Conservation (phyloP, 2,888 invertebrate species). For the Tetanocera ferruginea region DNA sequence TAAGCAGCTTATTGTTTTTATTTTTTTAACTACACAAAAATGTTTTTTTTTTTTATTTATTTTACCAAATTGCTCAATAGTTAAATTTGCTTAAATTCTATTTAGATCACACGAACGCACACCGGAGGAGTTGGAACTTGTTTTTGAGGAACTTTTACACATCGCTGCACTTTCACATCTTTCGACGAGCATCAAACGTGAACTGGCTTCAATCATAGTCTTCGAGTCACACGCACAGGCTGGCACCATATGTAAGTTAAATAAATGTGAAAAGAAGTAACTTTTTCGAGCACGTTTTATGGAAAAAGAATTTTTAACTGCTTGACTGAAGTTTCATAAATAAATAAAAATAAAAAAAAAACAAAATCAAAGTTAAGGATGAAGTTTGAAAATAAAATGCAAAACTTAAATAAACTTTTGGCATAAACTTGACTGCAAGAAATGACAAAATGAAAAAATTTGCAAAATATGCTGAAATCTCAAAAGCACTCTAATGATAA, state of each 20-base stretch:
- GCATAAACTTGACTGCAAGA: no score
- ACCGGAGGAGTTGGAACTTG: slow-evolving; percentile 83
- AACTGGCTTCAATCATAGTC: slow-evolving; percentile 82
- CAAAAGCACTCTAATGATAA: no score
- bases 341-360: neutral
- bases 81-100: slow-evolving; percentile 9
- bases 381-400: neutral
- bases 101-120: slow-evolving; percentile 81
- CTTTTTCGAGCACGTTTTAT: no score
- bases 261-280: neutral
- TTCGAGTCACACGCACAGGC: slow-evolving; percentile 84
- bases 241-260: slow-evolving; percentile 80
- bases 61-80: no score
- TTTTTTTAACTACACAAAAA: neutral
- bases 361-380: neutral
- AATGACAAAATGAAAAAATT: no score
- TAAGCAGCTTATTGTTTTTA: neutral
- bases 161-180: slow-evolving; percentile 85
- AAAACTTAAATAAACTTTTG: neutral
- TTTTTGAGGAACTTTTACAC: slow-evolving; percentile 86
- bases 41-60: no score
- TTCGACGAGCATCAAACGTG: slow-evolving; percentile 84
- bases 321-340: no score
- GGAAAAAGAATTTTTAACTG: no score
- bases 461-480: no score